Evolutionary conservation across 2,113 vertebrate genomes (phyloP).

Genomic region (Sapayoa aenigma): DNA sequence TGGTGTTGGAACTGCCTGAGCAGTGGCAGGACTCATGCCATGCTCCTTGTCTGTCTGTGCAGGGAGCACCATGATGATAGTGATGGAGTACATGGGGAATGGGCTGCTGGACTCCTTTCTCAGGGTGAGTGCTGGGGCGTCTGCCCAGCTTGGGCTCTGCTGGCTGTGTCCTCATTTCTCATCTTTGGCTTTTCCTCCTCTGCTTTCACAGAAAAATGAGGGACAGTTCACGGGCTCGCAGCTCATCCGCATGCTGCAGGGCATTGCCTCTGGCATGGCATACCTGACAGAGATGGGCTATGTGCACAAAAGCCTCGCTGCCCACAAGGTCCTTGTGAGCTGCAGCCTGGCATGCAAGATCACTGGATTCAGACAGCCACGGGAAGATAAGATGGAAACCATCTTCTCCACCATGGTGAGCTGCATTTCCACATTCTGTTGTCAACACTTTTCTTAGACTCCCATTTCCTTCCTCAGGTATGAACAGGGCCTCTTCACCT

Average conservation of each 20-base stretch:
- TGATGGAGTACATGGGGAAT: conserved; percentile 88
- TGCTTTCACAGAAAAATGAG: conserved; percentile 81
- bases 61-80: conserved; percentile 94
- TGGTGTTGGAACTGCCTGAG: not conserved
- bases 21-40: fast-evolving
- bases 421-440: not conserved
- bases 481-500: not conserved
- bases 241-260: conserved; percentile 86
- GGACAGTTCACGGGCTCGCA: conserved; percentile 86
- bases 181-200: not conserved
- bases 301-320: conserved; percentile 88
- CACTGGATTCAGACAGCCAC: conserved; percentile 86
- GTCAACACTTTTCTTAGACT: not conserved
- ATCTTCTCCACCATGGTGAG: conserved; percentile 93
- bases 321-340: conserved; percentile 91
- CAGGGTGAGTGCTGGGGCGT: conserved; percentile 76
- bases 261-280: conserved; percentile 93
- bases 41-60: not conserved
- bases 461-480: fast-evolving
- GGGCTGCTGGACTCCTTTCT: conserved; percentile 90
- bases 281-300: conserved; percentile 97
- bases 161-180: not conserved
- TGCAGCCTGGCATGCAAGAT: conserved; percentile 89
- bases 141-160: not conserved
- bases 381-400: conserved; percentile 90